Evolutionary conservation across 2,888 invertebrate species (phyloP).

Genomic region (Eutolmus rufibarbis): DNA sequence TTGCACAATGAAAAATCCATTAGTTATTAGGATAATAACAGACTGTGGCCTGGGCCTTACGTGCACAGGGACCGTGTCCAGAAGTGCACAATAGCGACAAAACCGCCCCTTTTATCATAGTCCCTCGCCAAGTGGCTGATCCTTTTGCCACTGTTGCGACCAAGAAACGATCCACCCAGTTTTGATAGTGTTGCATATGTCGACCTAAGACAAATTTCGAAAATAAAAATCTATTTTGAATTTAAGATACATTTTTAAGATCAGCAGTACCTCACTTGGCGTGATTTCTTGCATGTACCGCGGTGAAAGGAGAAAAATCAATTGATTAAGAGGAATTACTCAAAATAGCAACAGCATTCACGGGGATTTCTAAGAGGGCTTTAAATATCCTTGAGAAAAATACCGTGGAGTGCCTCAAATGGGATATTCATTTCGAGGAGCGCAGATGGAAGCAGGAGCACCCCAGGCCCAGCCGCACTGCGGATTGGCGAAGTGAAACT

Average conservation of each 20-base stretch:
- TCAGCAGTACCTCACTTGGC: not conserved
- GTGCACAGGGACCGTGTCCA: not conserved
- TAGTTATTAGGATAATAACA: slow-evolving; percentile 42
- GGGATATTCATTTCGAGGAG: slow-evolving; percentile 14
- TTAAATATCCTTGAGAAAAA: slow-evolving; percentile 26
- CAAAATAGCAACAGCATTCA: slow-evolving; percentile 22
- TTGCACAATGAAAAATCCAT: slow-evolving; percentile 43
- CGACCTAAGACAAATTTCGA: not conserved
- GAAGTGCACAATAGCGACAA: not conserved
- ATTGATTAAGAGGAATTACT: slow-evolving; percentile 35
- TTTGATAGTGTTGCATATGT: not conserved
- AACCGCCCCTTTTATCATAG: not conserved
- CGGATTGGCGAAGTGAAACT: slow-evolving; percentile 23
- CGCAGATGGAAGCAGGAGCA: not conserved
- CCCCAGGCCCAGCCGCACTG: not conserved
- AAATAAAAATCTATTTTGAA: not conserved
- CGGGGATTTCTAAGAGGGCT: not conserved
- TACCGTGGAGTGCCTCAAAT: slow-evolving; percentile 1
- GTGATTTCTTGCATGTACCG: not conserved
- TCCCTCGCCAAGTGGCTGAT: not conserved
- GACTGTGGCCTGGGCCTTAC: slow-evolving; percentile 4
- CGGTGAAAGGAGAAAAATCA: not conserved
- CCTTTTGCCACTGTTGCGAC: not conserved
- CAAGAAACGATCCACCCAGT: not conserved
- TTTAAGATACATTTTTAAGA: not conserved